phyloP scores from a whole-genome alignment of 2,113 vertebrate species.

The Lycaon pictus region DNA sequence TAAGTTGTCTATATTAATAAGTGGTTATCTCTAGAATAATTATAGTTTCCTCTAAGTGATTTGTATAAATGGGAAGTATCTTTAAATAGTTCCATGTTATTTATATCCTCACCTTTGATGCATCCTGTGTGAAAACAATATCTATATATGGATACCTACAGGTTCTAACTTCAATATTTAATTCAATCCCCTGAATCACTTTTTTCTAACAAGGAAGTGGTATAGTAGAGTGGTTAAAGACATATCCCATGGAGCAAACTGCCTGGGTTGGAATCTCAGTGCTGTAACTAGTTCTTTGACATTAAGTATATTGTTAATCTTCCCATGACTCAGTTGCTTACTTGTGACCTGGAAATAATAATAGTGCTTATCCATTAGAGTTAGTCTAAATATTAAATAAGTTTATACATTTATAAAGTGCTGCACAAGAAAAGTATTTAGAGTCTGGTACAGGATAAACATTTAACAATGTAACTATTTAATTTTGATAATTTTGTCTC shows the following conservation, averaged over 20 bases:
- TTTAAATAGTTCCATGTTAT: constrained; percentile 78
- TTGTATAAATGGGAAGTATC: constrained; percentile 64
- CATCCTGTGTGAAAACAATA: background rate
- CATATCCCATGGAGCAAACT: background rate
- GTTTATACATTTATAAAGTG: background rate
- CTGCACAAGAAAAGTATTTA: background rate
- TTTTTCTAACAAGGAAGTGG: background rate
- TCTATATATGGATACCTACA: background rate
- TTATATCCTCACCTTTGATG: constrained; percentile 63
- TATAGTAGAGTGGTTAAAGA: background rate
- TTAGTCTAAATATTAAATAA: background rate
- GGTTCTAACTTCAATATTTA: background rate
- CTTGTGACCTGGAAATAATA: background rate
- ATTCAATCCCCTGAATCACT: background rate
- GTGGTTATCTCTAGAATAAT: constrained; percentile 72
- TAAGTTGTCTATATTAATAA: constrained; percentile 84
- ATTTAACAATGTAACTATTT: background rate
- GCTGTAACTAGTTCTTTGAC: background rate
- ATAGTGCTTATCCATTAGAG: background rate
- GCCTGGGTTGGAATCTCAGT: background rate
- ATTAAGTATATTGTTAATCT: background rate
- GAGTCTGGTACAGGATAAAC: background rate
- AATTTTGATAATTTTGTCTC: background rate
- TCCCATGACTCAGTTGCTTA: background rate
- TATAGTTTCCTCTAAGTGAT: constrained; percentile 73